Conservation (phyloP, 2,888 invertebrate species). For the Stegana nigrithorax region DNA sequence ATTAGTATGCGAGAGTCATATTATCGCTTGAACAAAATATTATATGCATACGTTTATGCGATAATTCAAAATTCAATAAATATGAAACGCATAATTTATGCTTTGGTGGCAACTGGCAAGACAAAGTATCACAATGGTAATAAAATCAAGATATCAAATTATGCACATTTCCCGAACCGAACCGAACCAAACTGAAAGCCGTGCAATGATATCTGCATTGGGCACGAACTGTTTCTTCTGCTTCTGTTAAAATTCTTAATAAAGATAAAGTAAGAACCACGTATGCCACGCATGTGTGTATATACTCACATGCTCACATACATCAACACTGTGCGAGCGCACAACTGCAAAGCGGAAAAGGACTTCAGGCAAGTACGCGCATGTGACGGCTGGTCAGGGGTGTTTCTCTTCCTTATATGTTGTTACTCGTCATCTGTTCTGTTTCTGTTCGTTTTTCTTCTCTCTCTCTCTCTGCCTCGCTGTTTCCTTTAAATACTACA, state of each 20-base stretch:
- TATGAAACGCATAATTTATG: conserved; percentile 37
- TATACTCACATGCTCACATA: not conserved
- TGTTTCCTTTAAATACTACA: conserved; percentile 19
- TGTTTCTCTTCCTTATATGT: not conserved
- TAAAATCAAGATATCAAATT: conserved; percentile 57
- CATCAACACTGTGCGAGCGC: not conserved
- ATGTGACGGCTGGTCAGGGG: not conserved
- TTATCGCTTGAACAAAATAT: no score
- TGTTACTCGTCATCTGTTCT: not conserved
- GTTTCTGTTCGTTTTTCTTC: not conserved
- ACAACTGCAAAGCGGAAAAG: conserved; percentile 35
- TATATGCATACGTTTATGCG: conserved; percentile 49
- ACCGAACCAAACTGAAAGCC: not conserved
- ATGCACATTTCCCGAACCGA: conserved; percentile 22
- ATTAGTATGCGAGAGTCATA: no score
- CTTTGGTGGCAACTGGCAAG: conserved; percentile 26
- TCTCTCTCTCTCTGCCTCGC: not conserved
- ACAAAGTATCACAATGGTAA: conserved; percentile 33
- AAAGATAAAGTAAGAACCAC: conserved; percentile 51
- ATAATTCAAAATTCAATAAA: no score
- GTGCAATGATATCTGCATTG: not conserved
- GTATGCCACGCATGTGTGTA: conserved; percentile 3
- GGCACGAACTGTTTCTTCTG: not conserved
- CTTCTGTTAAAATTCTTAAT: conserved; percentile 55
- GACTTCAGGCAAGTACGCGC: conserved; percentile 36